Base-by-base conservation (phyloP, 2,113 vertebrate genomes). In the Anhinga rufa region DNA sequence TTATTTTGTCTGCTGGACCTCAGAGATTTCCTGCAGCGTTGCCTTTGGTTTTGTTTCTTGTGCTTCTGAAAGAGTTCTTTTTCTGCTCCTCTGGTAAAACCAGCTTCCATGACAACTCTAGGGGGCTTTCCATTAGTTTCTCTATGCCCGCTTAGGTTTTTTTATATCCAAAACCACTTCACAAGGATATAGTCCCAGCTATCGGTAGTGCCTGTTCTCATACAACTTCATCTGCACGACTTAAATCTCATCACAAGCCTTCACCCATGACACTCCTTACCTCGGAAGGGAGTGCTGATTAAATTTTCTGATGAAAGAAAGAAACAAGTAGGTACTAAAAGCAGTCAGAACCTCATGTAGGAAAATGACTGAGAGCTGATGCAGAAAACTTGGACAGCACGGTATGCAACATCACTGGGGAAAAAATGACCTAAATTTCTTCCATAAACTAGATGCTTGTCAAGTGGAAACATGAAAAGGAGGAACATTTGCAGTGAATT, bases 131-230 rank as follows among this genome's bases (percentile, higher is more conserved):
- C 82, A 9, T 52, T 17, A 1, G 18, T 36, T 86, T 90, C 51
- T 38, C 28, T 46, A 5, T 0, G 2, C 14, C 8, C 1, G 2
- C 10, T 57, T 12, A 9, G 44, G 21, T 18, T 21, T 46, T 76
- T 88, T 74, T 20, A 6, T 12, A 16, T 36, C 72, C 46, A 11
- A 57, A 60, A 7, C 24, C 17, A 14, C 16, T 84, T 71, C 38
- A 29, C 4, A 9, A 17, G 49, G 74, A 13, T 15, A 4, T 4
- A 25, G 32, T 38, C 57, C 29, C 57, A 55, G 74, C 28, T 44
- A 1, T 12, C 40, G 29, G 54, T 3, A 21, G 42, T 6, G 22
- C 44, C 38, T 77, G 60, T 51, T 83, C 70, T 71, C 6, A 0
- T 4, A 6, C 40, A 14, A 2, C 42, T 57, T 61, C 10, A 19